Conservation (phyloP, 2,797 vertebrate species). For the Diceros bicornis region DNA sequence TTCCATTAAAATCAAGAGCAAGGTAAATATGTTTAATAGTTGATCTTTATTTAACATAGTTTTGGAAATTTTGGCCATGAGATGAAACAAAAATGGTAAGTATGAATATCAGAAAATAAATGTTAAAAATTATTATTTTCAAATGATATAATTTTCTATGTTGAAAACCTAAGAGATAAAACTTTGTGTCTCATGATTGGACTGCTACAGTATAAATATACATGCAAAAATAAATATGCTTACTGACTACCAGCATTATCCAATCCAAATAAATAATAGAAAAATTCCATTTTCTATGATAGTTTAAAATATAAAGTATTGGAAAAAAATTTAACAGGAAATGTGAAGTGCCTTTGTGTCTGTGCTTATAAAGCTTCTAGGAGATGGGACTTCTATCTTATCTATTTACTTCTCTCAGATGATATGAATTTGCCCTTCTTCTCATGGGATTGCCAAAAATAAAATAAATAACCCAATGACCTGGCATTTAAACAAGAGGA, state of each 20-base stretch:
- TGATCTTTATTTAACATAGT: slow-evolving; percentile 19
- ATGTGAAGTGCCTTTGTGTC: not conserved
- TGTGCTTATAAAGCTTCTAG: not conserved
- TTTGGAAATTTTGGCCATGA: slow-evolving; percentile 40
- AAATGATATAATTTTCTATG: not conserved
- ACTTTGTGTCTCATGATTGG: slow-evolving; percentile 14
- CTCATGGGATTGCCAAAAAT: not conserved
- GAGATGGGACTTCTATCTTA: not conserved
- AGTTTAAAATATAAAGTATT: slow-evolving; percentile 25
- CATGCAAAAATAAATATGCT: not conserved
- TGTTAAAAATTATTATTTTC: slow-evolving; percentile 7
- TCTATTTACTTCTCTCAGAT: not conserved
- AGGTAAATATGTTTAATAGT: not conserved
- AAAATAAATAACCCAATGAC: not conserved
- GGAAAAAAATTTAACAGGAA: not conserved
- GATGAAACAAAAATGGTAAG: not conserved
- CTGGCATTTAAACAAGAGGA: not conserved
- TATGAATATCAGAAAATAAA: not conserved
- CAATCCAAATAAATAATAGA: not conserved
- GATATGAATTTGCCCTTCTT: not conserved
- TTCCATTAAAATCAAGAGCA: slow-evolving; percentile 18
- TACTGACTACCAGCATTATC: not conserved
- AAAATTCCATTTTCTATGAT: not conserved
- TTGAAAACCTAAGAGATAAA: slow-evolving; percentile 1
- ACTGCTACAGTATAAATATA: not conserved